These are phyloP conservation scores for Cybosia mesomella DNA, from an alignment of 2,888 invertebrate genomes.

Conservation along the genomic window DNA sequence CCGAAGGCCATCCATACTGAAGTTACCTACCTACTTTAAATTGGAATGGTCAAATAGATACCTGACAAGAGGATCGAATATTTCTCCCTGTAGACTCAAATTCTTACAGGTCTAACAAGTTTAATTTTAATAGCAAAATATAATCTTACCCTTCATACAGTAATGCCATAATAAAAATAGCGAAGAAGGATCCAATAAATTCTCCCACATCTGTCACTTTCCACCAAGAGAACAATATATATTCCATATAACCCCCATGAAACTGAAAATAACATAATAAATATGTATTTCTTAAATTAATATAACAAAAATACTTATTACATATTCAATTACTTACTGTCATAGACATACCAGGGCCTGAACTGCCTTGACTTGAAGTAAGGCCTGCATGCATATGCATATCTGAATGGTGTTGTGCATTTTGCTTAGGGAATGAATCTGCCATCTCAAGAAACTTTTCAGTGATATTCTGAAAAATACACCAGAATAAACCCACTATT, in stretches of 20 bases:
- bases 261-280: slow-evolving; percentile 88
- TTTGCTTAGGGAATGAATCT: slow-evolving; percentile 32
- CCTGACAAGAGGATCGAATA: too few relatives aligned
- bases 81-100: too few relatives aligned
- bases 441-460: slow-evolving; percentile 2
- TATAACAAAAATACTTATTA: background rate
- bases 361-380: slow-evolving; percentile 23
- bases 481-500: background rate
- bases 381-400: slow-evolving; percentile 28
- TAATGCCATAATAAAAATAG: slow-evolving; percentile 96
- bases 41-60: too few relatives aligned
- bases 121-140: slow-evolving; percentile 13
- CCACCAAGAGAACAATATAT: slow-evolving; percentile 94
- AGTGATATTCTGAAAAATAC: slow-evolving; percentile 16
- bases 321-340: slow-evolving; percentile 64
- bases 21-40: too few relatives aligned
- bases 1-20: too few relatives aligned
- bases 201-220: slow-evolving; percentile 91
- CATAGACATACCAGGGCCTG: slow-evolving; percentile 66
- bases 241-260: slow-evolving; percentile 92
- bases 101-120: background rate
- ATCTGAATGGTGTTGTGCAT: slow-evolving; percentile 33
- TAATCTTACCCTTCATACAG: slow-evolving; percentile 95
- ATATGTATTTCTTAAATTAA: background rate
- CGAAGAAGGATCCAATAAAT: slow-evolving; percentile 95